A percentile compares a stretch with the other conserved stretches of the same genome.
These are phyloP conservation scores for Synergus umbraculus DNA, from an alignment of 2,888 invertebrate species.

Conservation along the genomic window DNA sequence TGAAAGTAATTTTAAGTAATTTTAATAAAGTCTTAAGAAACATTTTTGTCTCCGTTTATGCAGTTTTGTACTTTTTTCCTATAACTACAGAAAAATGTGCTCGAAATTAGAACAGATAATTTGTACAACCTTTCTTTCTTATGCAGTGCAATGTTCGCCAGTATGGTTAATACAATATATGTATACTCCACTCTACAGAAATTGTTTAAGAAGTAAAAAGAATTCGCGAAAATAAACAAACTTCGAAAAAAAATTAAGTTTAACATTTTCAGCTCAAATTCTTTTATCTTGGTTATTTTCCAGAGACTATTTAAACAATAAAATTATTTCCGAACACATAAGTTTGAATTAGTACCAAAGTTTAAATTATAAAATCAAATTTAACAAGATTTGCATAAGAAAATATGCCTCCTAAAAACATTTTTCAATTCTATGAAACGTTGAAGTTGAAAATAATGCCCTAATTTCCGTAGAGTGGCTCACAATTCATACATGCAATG, in stretches of 20 bases:
- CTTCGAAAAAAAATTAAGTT: not conserved
- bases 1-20: not conserved
- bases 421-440: not conserved
- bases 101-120: slow-evolving; percentile 75
- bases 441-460: not conserved
- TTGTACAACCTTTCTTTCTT: slow-evolving; percentile 72
- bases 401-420: not conserved
- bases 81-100: slow-evolving; percentile 64
- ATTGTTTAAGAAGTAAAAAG: not conserved
- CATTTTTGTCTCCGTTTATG: slow-evolving; percentile 14
- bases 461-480: slow-evolving; percentile 63
- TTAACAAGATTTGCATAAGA: not conserved
- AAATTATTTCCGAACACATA: not conserved
- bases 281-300: not conserved
- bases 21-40: not conserved
- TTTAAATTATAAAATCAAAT: not conserved
- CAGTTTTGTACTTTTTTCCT: slow-evolving; percentile 13
- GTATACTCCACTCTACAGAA: slow-evolving; percentile 58
- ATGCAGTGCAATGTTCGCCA: slow-evolving; percentile 69
- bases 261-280: not conserved
- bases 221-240: not conserved
- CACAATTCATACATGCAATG: slow-evolving; percentile 52
- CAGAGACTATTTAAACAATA: not conserved
- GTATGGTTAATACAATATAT: slow-evolving; percentile 28
- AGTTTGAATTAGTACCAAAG: not conserved